Base-by-base conservation (phyloP, 1,140 invertebrate species). In the Cepaea nemoralis region DNA sequence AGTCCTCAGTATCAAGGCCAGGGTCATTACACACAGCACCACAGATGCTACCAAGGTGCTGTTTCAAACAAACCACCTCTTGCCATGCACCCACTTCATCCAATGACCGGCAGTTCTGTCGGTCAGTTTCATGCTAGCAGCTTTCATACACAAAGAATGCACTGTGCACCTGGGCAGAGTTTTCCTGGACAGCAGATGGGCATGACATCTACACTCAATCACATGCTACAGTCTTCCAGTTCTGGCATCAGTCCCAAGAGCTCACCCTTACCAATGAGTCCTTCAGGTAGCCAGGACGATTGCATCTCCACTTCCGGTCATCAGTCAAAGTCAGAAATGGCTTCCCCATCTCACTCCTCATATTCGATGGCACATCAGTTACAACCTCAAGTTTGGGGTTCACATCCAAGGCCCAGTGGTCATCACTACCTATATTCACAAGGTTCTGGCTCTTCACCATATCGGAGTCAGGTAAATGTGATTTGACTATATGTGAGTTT, bases 381-480 rank as follows among this genome's bases (percentile, higher is more conserved):
- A 45, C 75, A 77, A 77, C 75, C 33, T 8, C 75, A 40, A 59
- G 33, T 19, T 63, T 77, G 75, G 75, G 75, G 48, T 33, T 39
- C 59, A 40, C 35, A 75, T 35, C 50, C 42, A 27, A 27, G 75
- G 33, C 8, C 42, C n/a, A 39, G 75, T 63, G 50, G 35, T 37
- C 75, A 77, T 40, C 75, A 40, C 27, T 77, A 77, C 55, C 22
- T 63, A 12, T 77, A 77, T 77, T 55, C 48, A 1, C 75, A 77
- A 63, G 75, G 27, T 31, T 55, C 75, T 77, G 75, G 75, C 50
- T 77, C 75, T 63, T 39, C 75, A 63, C 50, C 33, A 19, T 77
- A 77, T 63, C 48, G 75, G 50, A 77, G 75, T 77, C 75, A 77
- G 75, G 75, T 77, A 77, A 77, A 77, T 24, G 37, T 63, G 31